A percentile compares a stretch with the other conserved stretches of the same genome.
These are phyloP conservation scores for Meandrina meandrites DNA, from an alignment of 92 coral and sea anemone genomes.

Conservation along the genomic window DNA sequence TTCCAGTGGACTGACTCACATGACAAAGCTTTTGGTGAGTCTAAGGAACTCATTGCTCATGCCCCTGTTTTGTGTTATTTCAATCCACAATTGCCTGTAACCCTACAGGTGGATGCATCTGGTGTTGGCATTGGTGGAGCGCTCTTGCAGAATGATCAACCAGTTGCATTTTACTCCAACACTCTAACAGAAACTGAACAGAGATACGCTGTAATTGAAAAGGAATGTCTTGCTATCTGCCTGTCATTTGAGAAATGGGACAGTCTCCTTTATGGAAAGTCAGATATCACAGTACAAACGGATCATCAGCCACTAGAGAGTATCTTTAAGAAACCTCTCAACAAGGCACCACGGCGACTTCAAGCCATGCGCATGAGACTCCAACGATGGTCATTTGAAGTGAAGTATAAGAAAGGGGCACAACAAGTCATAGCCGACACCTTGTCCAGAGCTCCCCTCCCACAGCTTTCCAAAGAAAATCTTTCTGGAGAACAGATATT, in stretches of 20 bases:
- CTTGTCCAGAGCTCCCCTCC: conserved; percentile 25
- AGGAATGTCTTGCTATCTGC: conserved; percentile 35
- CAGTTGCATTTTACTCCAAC: conserved; percentile 42
- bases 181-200: no score
- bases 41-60: conserved; percentile 38
- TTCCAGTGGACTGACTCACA: conserved; percentile 34
- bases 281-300: no score
- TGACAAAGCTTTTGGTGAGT: conserved; percentile 41
- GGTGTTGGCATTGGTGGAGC: conserved; percentile 15
- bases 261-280: no score
- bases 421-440: conserved; percentile 25
- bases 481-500: conserved; percentile 22
- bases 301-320: conserved; percentile 35
- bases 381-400: no score
- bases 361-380: background rate
- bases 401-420: conserved; percentile 28
- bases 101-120: no score
- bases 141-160: conserved; percentile 37
- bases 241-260: conserved; percentile 32
- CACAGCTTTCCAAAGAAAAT: conserved; percentile 24
- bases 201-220: no score
- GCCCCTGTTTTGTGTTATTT: conserved; percentile 32
- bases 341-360: no score
- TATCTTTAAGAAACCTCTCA: conserved; percentile 26
- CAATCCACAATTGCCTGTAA: no score